phyloP scores from a whole-genome alignment of 2,113 vertebrate genomes.

The Peromyscus maniculatus region DNA sequence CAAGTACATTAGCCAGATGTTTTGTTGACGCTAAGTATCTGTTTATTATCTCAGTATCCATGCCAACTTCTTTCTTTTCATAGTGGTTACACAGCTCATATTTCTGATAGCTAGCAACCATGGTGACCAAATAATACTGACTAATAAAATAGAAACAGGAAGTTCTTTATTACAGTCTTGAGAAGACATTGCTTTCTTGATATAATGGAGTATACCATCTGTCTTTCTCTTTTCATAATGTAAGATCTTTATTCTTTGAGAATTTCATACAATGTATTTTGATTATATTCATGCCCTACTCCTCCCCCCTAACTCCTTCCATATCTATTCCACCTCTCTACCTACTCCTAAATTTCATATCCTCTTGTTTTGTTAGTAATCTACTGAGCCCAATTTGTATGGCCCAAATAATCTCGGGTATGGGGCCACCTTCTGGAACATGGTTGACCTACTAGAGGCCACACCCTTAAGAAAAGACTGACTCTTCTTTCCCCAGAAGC shows the following conservation, averaged over 20 bases:
- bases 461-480: neutral
- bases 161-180: neutral
- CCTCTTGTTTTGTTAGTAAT: neutral
- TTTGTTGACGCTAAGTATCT: neutral
- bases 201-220: neutral
- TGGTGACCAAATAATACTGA: neutral
- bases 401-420: neutral
- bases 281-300: neutral
- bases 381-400: neutral
- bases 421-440: neutral
- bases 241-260: neutral
- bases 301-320: no score
- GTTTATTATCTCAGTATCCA: neutral
- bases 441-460: neutral
- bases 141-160: neutral
- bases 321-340: neutral
- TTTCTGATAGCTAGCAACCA: slow-evolving; percentile 7
- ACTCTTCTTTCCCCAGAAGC: neutral
- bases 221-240: neutral
- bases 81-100: neutral
- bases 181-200: slow-evolving; percentile 22
- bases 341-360: neutral
- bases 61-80: neutral
- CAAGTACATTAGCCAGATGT: neutral
- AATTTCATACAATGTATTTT: neutral